Evolutionary conservation across 53 echinoderm and acorn worm species (phyloP).

Genomic region (Temnopleurus reevesii): DNA sequence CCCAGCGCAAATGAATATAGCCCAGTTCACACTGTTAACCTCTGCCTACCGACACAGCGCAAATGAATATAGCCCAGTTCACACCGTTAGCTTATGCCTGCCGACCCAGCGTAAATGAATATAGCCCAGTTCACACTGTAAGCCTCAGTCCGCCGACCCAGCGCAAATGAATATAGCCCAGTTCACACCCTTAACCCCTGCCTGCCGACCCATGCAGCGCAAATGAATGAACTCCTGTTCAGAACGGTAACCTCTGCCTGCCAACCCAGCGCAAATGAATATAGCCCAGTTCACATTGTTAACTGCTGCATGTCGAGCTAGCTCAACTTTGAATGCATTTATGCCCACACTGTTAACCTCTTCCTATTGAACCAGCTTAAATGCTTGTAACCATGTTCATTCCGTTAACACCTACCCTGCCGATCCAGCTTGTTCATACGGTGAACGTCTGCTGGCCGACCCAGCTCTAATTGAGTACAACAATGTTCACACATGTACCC

Average conservation of each 20-base stretch:
- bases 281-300: background rate
- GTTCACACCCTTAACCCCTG: too few species aligned
- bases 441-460: background rate
- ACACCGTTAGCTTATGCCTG: background rate
- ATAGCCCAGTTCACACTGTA: too few species aligned
- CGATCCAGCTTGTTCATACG: background rate
- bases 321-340: conserved; percentile 4
- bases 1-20: conserved; percentile 20
- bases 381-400: background rate
- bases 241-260: too few species aligned
- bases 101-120: too few species aligned
- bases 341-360: background rate
- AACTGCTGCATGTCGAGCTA: background rate
- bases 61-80: too few species aligned
- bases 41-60: background rate
- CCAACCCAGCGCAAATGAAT: conserved; percentile 10
- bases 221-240: too few species aligned
- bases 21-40: background rate
- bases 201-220: too few species aligned
- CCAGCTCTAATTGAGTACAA: too few species aligned
- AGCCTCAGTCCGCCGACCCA: too few species aligned
- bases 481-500: too few species aligned
- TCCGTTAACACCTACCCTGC: background rate
- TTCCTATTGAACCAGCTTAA: background rate
- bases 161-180: too few species aligned